A percentile compares a stretch with the other conserved stretches of the same genome.
These are phyloP conservation scores for Pygocentrus nattereri DNA, from an alignment of 2,797 vertebrate genomes.

Conservation along the genomic window DNA sequence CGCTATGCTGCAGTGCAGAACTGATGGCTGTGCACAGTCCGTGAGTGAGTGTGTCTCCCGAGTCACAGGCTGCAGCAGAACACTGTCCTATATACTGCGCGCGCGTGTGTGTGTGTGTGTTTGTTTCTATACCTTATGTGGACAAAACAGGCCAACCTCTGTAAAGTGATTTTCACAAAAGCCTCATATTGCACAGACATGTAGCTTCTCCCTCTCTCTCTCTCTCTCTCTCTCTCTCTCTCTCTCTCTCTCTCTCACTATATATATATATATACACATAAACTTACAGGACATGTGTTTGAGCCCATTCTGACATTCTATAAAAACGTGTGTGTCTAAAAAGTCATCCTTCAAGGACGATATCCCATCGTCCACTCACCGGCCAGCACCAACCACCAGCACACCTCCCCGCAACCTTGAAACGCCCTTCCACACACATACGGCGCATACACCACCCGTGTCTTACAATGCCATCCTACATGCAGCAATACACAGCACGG, in stretches of 20 bases:
- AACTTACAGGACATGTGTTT: too few species aligned
- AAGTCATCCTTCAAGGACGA: neutral
- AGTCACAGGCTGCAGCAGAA: neutral
- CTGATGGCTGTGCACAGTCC: constrained; percentile 22
- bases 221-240: too few species aligned
- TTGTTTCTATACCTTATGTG: neutral
- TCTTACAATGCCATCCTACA: neutral
- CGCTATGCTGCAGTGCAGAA: constrained; percentile 8
- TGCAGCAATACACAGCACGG: neutral
- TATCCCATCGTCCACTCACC: neutral
- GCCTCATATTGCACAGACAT: too few species aligned
- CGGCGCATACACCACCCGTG: neutral
- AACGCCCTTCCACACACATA: neutral
- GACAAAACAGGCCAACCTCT: too few species aligned
- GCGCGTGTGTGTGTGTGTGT: constrained; percentile 27
- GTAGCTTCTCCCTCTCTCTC: too few species aligned
- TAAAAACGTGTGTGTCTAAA: neutral
- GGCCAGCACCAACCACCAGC: neutral
- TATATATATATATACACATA: too few species aligned
- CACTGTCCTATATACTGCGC: constrained; percentile 3
- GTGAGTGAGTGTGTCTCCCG: constrained; percentile 26
- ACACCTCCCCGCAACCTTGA: neutral
- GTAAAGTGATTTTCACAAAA: too few species aligned
- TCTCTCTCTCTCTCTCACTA: too few species aligned
- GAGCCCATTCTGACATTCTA: neutral